Evolutionary conservation across 2,888 invertebrate species (phyloP).

Genomic region (Polydrusus pterygomalis): DNA sequence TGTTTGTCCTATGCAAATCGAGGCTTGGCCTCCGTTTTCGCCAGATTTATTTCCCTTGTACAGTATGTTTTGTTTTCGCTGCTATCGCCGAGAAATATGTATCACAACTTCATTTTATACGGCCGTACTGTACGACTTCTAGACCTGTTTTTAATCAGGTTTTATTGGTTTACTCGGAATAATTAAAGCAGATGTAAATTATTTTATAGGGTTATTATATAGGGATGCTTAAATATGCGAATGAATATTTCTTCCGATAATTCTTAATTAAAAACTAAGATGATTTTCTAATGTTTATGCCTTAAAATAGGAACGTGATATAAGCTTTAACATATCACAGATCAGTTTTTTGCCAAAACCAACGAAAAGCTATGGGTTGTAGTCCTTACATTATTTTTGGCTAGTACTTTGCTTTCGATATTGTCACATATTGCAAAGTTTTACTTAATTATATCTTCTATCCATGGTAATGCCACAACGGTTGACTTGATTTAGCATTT

Average conservation of each 20-base stretch:
- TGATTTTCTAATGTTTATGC: too few species aligned
- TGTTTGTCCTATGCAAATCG: slow-evolving; percentile 67
- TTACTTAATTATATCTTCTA: too few species aligned
- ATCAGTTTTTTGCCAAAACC: too few species aligned
- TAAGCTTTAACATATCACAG: neutral
- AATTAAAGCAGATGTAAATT: slow-evolving; percentile 19
- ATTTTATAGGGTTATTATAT: neutral
- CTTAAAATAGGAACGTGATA: too few species aligned
- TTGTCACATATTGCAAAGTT: too few species aligned
- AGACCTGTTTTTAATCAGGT: slow-evolving; percentile 51
- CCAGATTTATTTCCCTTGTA: slow-evolving; percentile 63
- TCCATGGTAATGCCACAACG: too few species aligned
- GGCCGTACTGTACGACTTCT: slow-evolving; percentile 50
- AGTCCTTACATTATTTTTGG: too few species aligned
- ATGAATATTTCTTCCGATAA: too few species aligned
- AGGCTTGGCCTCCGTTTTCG: slow-evolving; percentile 56
- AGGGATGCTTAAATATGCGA: neutral
- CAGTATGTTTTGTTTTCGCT: slow-evolving; percentile 57
- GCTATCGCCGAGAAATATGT: slow-evolving; percentile 59
- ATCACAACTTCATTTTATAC: slow-evolving; percentile 61
- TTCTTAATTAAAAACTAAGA: too few species aligned
- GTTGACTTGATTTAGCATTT: too few species aligned
- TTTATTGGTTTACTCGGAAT: slow-evolving; percentile 38
- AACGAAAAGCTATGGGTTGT: too few species aligned
- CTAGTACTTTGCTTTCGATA: too few species aligned